These are phyloP conservation scores for Peromyscus maniculatus DNA, from an alignment of 2,113 vertebrate species.

Conservation along the genomic window DNA sequence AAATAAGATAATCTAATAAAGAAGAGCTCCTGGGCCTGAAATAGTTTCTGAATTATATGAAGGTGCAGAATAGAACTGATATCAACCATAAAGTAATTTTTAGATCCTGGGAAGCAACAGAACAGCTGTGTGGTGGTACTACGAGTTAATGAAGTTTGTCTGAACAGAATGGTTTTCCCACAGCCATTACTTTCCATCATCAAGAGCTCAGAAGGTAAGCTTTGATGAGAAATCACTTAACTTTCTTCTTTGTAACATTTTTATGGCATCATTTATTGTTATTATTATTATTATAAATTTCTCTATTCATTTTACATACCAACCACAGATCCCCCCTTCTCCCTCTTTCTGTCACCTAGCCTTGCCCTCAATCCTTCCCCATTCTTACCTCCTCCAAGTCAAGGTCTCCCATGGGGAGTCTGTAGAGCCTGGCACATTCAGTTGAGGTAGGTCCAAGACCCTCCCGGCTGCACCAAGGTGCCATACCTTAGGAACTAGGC, in stretches of 20 bases:
- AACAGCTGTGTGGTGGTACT: background rate
- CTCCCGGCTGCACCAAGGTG: no score
- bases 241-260: background rate
- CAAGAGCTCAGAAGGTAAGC: background rate
- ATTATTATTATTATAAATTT: no score
- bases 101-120: background rate
- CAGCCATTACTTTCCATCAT: background rate
- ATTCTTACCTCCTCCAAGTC: no score
- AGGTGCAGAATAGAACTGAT: background rate
- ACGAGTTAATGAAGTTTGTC: background rate
- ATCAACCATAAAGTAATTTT: background rate
- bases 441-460: no score
- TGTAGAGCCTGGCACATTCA: no score
- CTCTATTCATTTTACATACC: no score
- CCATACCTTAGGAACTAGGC: no score
- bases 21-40: background rate
- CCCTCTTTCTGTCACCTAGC: no score
- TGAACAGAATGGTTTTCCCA: background rate
- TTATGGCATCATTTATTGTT: no score
- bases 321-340: no score
- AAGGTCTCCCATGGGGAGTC: no score
- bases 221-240: background rate
- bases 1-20: background rate
- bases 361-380: no score
- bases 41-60: background rate